These are phyloP conservation scores for Crocodylus rhombifer DNA, from an alignment of 2,797 vertebrate species.

Conservation along the genomic window DNA sequence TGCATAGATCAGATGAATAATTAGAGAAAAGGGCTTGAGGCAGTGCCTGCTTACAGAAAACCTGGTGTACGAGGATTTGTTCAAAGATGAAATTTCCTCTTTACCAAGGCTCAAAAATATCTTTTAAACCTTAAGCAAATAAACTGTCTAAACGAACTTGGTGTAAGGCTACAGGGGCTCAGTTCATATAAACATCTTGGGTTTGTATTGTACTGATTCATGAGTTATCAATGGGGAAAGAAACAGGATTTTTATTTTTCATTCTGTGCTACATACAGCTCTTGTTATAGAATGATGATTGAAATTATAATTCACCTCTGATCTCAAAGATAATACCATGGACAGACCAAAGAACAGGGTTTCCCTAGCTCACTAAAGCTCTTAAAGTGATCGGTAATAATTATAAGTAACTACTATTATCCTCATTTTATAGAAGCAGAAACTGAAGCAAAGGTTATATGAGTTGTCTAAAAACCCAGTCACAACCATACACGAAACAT, in stretches of 20 bases:
- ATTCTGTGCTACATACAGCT: rapidly evolving
- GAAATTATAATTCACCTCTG: not conserved
- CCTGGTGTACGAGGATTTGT: slow-evolving; percentile 34
- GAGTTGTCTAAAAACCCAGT: not conserved
- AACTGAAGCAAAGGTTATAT: rapidly evolving
- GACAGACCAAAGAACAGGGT: not conserved
- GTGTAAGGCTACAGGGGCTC: not conserved
- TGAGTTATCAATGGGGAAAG: not conserved
- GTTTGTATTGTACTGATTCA: not conserved
- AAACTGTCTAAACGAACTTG: slow-evolving; percentile 53
- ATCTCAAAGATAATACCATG: not conserved
- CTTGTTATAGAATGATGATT: no score
- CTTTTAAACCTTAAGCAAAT: slow-evolving; percentile 77
- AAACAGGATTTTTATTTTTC: not conserved
- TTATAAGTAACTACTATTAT: not conserved
- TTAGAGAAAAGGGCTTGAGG: slow-evolving; percentile 11
- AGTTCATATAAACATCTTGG: not conserved
- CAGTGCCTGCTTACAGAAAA: slow-evolving; percentile 52
- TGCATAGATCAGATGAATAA: not conserved
- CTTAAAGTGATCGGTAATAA: not conserved
- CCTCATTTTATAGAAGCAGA: not conserved
- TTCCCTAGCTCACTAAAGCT: not conserved
- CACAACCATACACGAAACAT: not conserved
- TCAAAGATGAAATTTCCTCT: slow-evolving; percentile 72
- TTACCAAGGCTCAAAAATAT: slow-evolving; percentile 72